Conservation (phyloP, 2,797 vertebrate species). For the Loris lydekkerianus region DNA sequence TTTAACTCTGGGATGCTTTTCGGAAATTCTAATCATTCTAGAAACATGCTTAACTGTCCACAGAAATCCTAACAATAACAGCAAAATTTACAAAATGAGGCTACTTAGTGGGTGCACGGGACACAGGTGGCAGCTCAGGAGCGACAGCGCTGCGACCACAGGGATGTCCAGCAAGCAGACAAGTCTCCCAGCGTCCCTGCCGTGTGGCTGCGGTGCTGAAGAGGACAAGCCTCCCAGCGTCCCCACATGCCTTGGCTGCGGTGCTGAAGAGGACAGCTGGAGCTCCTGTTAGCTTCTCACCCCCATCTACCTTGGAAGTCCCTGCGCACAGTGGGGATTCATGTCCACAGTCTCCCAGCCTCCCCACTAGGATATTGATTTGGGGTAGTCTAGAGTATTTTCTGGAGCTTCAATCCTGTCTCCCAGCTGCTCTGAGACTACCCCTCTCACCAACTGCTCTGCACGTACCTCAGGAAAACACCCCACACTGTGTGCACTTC, state of each 20-base stretch:
- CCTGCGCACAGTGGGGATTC: background rate
- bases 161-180: fast-evolving
- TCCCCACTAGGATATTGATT: background rate
- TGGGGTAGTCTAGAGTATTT: fast-evolving
- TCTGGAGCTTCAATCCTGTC: background rate
- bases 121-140: too few species aligned
- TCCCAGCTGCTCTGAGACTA: background rate
- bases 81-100: background rate
- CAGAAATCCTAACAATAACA: too few species aligned
- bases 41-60: too few species aligned
- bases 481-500: fast-evolving
- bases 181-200: background rate
- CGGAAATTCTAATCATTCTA: background rate
- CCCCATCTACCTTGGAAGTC: too few species aligned
- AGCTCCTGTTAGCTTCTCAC: background rate
- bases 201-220: background rate
- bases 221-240: background rate
- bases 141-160: background rate
- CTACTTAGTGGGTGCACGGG: background rate
- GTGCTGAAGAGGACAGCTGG: background rate
- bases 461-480: background rate
- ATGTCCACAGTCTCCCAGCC: background rate
- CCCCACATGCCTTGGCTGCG: too few species aligned
- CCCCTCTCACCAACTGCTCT: too few species aligned
- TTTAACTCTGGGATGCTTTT: too few species aligned